Evolutionary conservation across 2,888 invertebrate species (phyloP).

Genomic region (Lydus trimaculatus): DNA sequence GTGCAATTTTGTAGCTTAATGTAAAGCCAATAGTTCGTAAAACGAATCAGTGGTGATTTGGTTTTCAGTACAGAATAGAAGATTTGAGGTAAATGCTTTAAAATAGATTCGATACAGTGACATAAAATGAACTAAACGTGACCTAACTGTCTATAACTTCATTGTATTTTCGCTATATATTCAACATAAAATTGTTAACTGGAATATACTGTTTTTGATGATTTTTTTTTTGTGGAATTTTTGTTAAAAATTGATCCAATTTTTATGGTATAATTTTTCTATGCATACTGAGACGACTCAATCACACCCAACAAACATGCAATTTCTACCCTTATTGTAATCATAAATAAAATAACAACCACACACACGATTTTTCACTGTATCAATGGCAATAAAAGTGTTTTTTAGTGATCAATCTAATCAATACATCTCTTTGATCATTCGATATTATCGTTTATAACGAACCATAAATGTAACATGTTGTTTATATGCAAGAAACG

Average conservation of each 20-base stretch:
- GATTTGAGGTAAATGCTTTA: slow-evolving; percentile 50
- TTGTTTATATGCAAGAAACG: no score
- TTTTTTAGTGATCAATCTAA: slow-evolving; percentile 15
- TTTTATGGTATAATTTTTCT: slow-evolving; percentile 9
- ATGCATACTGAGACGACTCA: slow-evolving; percentile 13
- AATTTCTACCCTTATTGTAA: slow-evolving; percentile 14
- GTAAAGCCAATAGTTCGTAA: slow-evolving; percentile 42
- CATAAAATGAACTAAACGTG: slow-evolving; percentile 51
- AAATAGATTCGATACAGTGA: slow-evolving; percentile 49
- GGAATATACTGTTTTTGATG: not conserved
- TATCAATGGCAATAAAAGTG: slow-evolving; percentile 5
- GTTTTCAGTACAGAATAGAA: slow-evolving; percentile 32
- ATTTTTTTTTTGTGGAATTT: not conserved
- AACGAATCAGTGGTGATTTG: slow-evolving; percentile 24
- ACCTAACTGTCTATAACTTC: slow-evolving; percentile 45
- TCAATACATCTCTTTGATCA: not conserved
- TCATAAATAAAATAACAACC: slow-evolving; percentile 14
- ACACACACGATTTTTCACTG: not conserved
- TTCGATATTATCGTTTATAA: no score
- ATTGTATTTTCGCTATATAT: slow-evolving; percentile 38
- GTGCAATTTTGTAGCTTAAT: slow-evolving; percentile 32
- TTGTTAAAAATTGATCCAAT: not conserved
- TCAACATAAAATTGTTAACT: not conserved
- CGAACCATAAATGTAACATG: no score
- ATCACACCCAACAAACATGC: no score